These are phyloP conservation scores for Marmota flaviventris DNA, from an alignment of 2,113 vertebrate species.

Conservation along the genomic window DNA sequence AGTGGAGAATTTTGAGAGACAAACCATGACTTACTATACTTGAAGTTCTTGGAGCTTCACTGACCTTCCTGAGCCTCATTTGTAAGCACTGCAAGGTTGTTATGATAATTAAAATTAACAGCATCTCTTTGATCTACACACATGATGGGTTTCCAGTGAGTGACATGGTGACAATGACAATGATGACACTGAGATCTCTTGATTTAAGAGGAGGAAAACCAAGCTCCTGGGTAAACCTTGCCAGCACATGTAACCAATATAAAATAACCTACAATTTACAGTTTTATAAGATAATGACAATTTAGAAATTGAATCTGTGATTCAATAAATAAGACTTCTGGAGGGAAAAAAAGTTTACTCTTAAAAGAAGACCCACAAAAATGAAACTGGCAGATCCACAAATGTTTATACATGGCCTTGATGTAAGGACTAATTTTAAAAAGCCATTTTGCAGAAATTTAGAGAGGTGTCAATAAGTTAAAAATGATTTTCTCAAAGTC, in stretches of 20 bases:
- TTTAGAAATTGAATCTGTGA: not conserved
- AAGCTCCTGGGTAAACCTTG: not conserved
- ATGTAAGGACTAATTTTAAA: conserved; percentile 20
- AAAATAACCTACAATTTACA: not conserved
- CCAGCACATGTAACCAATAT: not conserved
- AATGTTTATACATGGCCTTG: not conserved
- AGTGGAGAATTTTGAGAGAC: conserved; percentile 28
- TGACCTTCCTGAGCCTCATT: not conserved
- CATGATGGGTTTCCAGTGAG: not conserved
- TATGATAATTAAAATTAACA: not conserved
- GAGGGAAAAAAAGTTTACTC: not conserved
- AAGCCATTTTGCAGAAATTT: conserved; percentile 14
- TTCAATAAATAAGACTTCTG: conserved; percentile 15
- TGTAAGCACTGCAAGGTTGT: not conserved
- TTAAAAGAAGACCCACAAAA: conserved; percentile 9
- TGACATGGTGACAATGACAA: too few relatives aligned
- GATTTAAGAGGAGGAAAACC: not conserved
- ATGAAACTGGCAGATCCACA: not conserved
- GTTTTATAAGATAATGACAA: not conserved
- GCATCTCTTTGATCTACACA: too few relatives aligned
- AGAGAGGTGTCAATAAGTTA: not conserved
- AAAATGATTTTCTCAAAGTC: not conserved
- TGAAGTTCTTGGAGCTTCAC: not conserved
- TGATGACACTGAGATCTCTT: not conserved
- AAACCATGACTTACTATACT: not conserved